Conservation (phyloP, 2,888 invertebrate genomes). For the Trypoxylon attenuatum region DNA sequence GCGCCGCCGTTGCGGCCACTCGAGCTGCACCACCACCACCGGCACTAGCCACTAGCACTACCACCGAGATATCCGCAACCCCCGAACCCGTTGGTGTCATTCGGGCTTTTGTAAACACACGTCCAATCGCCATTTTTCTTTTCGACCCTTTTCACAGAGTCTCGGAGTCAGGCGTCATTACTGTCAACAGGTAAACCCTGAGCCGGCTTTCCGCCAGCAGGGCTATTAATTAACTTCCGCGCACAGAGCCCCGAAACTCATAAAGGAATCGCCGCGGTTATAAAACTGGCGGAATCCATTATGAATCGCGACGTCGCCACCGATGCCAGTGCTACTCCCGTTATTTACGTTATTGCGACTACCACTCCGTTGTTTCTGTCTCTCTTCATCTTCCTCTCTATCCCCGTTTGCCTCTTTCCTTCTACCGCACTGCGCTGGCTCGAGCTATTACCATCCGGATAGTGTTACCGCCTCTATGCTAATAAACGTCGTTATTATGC, state of each 20-base stretch:
- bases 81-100: constrained; percentile 4
- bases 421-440: no score
- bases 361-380: not conserved
- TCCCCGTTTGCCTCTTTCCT: no score
- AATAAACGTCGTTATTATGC: not conserved
- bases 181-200: constrained; percentile 52
- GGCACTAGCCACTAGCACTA: no score
- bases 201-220: constrained; percentile 14
- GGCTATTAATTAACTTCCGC: constrained; percentile 50
- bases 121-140: constrained; percentile 57
- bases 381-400: no score
- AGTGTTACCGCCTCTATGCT: not conserved
- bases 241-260: not conserved
- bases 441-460: no score
- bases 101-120: constrained; percentile 58
- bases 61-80: not conserved
- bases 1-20: constrained; percentile 55
- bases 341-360: not conserved
- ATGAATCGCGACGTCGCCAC: not conserved
- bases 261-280: not conserved
- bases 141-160: constrained; percentile 34
- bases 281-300: not conserved
- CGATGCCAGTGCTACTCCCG: not conserved
- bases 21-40: not conserved
- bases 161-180: constrained; percentile 49